Evolutionary conservation across 2,113 vertebrate species (phyloP).

Genomic region (Mobula hypostoma): DNA sequence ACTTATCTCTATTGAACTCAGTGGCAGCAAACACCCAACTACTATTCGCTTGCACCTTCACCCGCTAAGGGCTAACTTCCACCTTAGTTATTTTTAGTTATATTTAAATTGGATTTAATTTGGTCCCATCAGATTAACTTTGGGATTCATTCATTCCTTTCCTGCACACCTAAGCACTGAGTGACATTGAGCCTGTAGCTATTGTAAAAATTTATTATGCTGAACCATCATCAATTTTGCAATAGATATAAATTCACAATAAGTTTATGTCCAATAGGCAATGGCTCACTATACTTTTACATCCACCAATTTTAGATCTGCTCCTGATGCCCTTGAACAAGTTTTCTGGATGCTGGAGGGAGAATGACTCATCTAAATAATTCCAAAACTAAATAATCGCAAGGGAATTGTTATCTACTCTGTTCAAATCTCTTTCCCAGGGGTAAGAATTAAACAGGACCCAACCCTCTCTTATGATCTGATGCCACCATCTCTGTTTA

Average conservation of each 20-base stretch:
- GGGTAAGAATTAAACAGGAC: slow-evolving; percentile 13
- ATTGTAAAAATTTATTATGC: background rate
- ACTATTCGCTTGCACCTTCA: no score
- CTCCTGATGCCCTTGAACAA: background rate
- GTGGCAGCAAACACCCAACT: no score
- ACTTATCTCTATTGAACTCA: no score
- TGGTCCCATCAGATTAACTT: background rate
- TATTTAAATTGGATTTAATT: background rate
- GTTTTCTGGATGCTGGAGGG: background rate
- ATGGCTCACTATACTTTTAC: no score
- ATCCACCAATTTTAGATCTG: background rate
- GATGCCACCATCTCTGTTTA: background rate
- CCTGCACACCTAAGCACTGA: background rate
- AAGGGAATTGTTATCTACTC: slow-evolving; percentile 18
- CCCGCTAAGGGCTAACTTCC: no score
- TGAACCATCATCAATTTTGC: background rate
- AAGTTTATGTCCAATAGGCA: no score
- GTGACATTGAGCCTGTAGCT: background rate
- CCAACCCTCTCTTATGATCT: slow-evolving; percentile 27
- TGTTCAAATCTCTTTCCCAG: slow-evolving; percentile 16
- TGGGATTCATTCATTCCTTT: background rate
- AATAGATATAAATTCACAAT: no score
- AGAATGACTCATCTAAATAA: slow-evolving; percentile 4
- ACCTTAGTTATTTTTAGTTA: background rate
- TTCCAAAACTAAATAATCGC: background rate